phyloP scores from a whole-genome alignment of 2,888 invertebrate genomes.

The Rhingia rostrata region DNA sequence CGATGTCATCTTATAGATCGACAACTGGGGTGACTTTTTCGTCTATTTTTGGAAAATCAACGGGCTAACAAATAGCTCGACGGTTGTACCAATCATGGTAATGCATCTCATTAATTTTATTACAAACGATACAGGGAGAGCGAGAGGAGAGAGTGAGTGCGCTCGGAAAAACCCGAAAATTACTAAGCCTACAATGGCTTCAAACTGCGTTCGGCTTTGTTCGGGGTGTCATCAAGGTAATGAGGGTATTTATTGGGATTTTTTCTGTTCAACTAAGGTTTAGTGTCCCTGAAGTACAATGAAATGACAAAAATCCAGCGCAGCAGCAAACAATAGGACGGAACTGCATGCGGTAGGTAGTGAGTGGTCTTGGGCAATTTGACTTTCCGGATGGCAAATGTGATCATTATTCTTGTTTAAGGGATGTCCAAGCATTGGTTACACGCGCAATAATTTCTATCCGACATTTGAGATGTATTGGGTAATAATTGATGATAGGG shows the following conservation, averaged over 20 bases:
- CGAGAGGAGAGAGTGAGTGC: not conserved
- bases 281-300: constrained; percentile 63
- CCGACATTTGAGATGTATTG: constrained; percentile 9
- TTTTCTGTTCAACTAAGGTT: constrained; percentile 22
- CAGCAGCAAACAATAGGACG: constrained; percentile 41
- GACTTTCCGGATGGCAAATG: constrained; percentile 49
- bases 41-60: constrained; percentile 61
- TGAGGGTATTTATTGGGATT: constrained; percentile 72
- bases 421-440: constrained; percentile 51
- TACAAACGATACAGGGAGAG: constrained; percentile 47
- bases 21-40: constrained; percentile 40
- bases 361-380: constrained; percentile 31
- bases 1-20: constrained; percentile 6
- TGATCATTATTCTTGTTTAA: constrained; percentile 37
- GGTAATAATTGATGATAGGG: constrained; percentile 10
- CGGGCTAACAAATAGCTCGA: constrained; percentile 69
- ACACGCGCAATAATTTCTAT: constrained; percentile 57
- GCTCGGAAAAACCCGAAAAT: not conserved
- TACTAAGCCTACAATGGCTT: constrained; percentile 20
- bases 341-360: constrained; percentile 60
- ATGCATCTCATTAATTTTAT: constrained; percentile 75
- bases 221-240: constrained; percentile 64
- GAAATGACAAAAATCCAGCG: constrained; percentile 34
- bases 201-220: constrained; percentile 50
- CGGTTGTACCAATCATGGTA: constrained; percentile 71